Conservation (phyloP, 2,113 vertebrate species). For the Thermophis baileyi region DNA sequence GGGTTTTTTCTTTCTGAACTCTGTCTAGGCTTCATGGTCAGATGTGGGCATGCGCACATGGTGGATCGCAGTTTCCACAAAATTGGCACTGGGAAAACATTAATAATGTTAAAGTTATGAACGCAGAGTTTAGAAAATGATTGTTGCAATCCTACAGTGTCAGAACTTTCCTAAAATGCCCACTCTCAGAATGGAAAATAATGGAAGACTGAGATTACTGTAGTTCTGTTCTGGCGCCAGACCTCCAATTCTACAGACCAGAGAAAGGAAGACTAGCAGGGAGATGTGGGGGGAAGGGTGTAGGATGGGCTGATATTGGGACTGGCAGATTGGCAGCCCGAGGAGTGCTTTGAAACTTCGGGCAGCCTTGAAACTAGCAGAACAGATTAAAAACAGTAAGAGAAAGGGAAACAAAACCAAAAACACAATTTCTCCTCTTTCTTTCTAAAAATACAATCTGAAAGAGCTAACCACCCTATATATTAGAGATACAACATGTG, state of each 20-base stretch:
- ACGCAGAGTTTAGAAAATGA: constrained; percentile 33
- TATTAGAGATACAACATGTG: constrained; percentile 23
- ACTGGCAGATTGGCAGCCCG: background rate
- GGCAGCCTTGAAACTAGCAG: background rate
- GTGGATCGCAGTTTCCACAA: background rate
- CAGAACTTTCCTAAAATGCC: background rate
- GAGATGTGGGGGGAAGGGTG: background rate
- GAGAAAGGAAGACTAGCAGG: background rate
- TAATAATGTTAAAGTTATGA: constrained; percentile 36
- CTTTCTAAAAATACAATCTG: constrained; percentile 51
- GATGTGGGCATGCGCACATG: background rate
- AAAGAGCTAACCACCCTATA: constrained; percentile 46
- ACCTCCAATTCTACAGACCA: background rate
- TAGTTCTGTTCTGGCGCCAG: background rate
- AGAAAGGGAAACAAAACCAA: background rate
- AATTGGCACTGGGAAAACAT: constrained; percentile 25
- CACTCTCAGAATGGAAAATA: background rate
- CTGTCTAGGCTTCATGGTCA: background rate
- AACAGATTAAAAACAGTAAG: background rate
- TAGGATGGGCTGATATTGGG: background rate
- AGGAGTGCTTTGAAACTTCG: background rate
- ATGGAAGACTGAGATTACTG: background rate
- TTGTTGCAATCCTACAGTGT: background rate
- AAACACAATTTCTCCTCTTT: constrained; percentile 32
- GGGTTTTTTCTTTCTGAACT: constrained; percentile 33